Conservation (phyloP, 2,113 vertebrate species). For the Ctenomys sociabilis region DNA sequence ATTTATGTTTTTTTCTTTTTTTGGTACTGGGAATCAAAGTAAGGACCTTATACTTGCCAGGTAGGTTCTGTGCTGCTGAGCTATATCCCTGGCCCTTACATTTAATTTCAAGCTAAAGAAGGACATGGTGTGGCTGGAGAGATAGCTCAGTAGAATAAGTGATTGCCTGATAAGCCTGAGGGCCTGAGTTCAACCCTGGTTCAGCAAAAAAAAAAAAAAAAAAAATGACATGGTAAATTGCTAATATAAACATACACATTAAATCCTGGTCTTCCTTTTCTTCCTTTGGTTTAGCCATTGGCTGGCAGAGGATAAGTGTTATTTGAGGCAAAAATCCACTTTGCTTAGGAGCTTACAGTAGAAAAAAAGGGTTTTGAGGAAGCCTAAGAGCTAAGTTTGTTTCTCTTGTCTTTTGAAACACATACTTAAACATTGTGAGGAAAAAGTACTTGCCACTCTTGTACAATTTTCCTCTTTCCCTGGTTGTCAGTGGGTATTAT, state of each 20-base stretch:
- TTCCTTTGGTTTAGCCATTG: background rate
- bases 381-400: background rate
- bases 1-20: background rate
- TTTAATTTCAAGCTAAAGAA: background rate
- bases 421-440: background rate
- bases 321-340: background rate
- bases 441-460: background rate
- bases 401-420: background rate
- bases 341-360: background rate
- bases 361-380: slow-evolving; percentile 2
- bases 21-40: too few species aligned
- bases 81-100: too few species aligned
- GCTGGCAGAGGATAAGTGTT: background rate
- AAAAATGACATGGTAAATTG: background rate
- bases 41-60: too few species aligned
- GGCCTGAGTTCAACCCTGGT: too few species aligned
- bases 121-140: background rate
- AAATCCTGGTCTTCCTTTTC: background rate
- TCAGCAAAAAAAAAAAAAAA: too few species aligned
- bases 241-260: background rate
- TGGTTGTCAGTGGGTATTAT: background rate
- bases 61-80: too few species aligned
- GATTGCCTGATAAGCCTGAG: too few species aligned
- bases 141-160: too few species aligned
- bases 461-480: background rate